Evolutionary conservation across 1,140 invertebrate species (phyloP).

Genomic region (Lasioglossum albipes): DNA sequence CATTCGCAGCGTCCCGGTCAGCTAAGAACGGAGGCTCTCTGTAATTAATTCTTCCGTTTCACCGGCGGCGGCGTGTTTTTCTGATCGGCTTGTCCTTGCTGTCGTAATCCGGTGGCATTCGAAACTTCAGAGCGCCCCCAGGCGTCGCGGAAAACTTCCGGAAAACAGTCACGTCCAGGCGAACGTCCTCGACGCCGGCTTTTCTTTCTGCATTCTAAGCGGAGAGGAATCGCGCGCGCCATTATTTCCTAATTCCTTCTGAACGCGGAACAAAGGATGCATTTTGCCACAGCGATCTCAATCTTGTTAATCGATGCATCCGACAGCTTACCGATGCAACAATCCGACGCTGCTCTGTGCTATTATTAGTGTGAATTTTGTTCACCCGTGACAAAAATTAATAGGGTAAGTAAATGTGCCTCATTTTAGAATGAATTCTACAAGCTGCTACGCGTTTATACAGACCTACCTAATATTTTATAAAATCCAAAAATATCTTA

Average conservation of each 20-base stretch:
- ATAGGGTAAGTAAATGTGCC: no score
- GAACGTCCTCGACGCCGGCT: constrained; percentile 8
- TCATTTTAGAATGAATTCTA: no score
- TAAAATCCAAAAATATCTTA: no score
- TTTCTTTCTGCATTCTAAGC: not conserved
- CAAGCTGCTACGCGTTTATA: no score
- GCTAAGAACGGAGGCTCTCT: not conserved
- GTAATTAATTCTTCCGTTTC: constrained; percentile 16
- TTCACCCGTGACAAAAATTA: no score
- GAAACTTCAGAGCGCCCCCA: not conserved
- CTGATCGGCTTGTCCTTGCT: not conserved
- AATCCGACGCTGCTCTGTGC: no score
- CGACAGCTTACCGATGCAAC: no score
- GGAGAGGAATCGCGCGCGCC: not conserved
- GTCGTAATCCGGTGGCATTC: constrained; percentile 8
- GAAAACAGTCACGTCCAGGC: constrained; percentile 16
- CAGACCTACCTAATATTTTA: no score
- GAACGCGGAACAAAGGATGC: not conserved
- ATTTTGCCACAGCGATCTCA: no score
- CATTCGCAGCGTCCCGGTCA: not conserved
- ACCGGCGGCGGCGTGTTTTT: not conserved
- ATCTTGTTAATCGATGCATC: no score
- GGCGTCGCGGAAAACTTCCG: constrained; percentile 9
- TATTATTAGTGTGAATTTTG: no score
- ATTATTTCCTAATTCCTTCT: not conserved